Conservation (phyloP, 2,113 vertebrate species). For the Equus quagga region DNA sequence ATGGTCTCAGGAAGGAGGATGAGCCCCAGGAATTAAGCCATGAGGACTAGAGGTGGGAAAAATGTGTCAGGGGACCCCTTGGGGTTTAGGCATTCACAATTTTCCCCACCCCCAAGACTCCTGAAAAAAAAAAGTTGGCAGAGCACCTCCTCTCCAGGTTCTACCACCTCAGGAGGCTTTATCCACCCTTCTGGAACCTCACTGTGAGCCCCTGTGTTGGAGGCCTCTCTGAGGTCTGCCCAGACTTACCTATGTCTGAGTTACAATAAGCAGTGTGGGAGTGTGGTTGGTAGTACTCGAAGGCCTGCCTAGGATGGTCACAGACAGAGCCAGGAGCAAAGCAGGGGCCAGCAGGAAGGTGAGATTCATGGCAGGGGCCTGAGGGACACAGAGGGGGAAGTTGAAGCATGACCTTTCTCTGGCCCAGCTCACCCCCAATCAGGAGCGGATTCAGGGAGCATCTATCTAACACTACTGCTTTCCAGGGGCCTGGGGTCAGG, state of each 20-base stretch:
- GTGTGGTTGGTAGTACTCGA: background rate
- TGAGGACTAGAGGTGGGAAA: background rate
- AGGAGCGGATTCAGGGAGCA: background rate
- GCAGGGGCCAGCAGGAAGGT: background rate
- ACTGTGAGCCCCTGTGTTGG: background rate
- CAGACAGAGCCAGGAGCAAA: background rate
- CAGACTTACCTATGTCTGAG: background rate
- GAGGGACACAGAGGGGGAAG: background rate
- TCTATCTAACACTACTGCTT: background rate
- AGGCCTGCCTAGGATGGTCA: background rate
- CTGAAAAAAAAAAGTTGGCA: background rate
- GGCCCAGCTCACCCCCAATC: background rate
- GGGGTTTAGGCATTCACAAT: background rate
- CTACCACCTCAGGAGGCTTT: background rate
- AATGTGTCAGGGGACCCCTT: background rate
- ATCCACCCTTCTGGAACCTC: background rate
- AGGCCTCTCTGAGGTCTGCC: background rate
- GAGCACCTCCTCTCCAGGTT: background rate
- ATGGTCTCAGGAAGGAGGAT: background rate
- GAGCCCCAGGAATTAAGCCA: background rate
- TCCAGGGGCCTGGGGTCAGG: background rate
- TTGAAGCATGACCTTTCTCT: background rate
- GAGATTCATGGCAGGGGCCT: background rate
- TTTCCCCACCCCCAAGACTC: background rate
- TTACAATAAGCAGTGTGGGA: background rate